Conservation (phyloP, 2,797 vertebrate species). For the Mormyrops attenuatus region DNA sequence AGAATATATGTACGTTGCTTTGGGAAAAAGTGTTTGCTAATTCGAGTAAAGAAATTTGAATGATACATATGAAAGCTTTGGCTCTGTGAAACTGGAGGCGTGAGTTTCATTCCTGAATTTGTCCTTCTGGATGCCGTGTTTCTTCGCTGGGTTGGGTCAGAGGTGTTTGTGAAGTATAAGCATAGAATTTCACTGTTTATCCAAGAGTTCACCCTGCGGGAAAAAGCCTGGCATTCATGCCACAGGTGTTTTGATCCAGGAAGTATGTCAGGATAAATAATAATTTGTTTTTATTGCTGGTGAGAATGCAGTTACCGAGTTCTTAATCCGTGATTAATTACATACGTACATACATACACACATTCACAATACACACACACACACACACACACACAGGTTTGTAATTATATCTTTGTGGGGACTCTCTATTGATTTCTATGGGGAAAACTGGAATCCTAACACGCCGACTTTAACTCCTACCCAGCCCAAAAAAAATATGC, state of each 20-base stretch:
- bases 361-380: too few species aligned
- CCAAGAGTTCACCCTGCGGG: slow-evolving; percentile 35
- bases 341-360: too few species aligned
- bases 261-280: slow-evolving; percentile 16
- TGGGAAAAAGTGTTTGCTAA: background rate
- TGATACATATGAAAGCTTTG: background rate
- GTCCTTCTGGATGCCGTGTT: background rate
- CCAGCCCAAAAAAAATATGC: too few species aligned
- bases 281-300: slow-evolving; percentile 24
- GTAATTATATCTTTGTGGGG: too few species aligned
- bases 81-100: background rate
- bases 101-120: background rate
- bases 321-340: background rate
- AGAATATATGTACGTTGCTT: background rate
- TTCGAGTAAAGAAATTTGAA: slow-evolving; percentile 12
- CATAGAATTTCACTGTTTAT: slow-evolving; percentile 33
- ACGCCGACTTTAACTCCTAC: too few species aligned
- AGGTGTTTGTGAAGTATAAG: background rate
- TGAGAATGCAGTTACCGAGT: background rate
- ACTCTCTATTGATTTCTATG: too few species aligned
- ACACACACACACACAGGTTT: too few species aligned
- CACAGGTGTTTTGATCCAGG: slow-evolving; percentile 38
- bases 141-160: background rate
- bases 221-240: slow-evolving; percentile 41
- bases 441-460: too few species aligned